Conservation (phyloP, 2,797 vertebrate genomes). For the Austrolebias charrua region DNA sequence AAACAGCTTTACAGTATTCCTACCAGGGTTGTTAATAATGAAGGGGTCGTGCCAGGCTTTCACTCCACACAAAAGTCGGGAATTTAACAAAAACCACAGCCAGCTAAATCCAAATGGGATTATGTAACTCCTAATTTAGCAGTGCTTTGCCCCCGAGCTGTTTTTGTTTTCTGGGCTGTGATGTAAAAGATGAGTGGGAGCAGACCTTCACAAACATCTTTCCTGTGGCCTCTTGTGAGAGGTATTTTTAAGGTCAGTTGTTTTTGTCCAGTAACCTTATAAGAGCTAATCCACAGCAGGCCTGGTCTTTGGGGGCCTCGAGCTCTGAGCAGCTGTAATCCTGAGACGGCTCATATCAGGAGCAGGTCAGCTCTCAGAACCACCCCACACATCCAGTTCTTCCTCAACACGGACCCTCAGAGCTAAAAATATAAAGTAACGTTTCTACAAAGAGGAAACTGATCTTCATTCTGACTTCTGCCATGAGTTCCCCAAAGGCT, state of each 20-base stretch:
- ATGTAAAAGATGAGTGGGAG: conserved; percentile 21
- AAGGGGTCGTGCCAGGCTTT: conserved; percentile 45
- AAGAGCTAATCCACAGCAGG: conserved; percentile 40
- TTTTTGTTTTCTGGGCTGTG: conserved; percentile 15
- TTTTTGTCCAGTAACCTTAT: conserved; percentile 44
- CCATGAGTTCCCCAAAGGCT: not conserved
- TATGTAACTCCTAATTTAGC: conserved; percentile 40
- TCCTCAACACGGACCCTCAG: conserved; percentile 15
- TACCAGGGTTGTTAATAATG: conserved; percentile 50
- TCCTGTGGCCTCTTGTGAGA: conserved; percentile 12
- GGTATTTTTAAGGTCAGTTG: conserved; percentile 8
- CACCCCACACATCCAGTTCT: conserved; percentile 23
- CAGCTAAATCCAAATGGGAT: conserved; percentile 36
- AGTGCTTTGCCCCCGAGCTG: conserved; percentile 5
- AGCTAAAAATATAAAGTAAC: conserved; percentile 31
- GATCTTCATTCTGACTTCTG: conserved; percentile 13
- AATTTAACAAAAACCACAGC: conserved; percentile 43
- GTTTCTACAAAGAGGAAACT: conserved; percentile 14
- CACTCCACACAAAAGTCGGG: conserved; percentile 29
- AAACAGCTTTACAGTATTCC: conserved; percentile 28
- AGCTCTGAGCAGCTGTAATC: conserved; percentile 40
- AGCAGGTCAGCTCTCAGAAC: conserved; percentile 33
- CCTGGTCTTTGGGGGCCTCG: conserved; percentile 30
- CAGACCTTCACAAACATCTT: conserved; percentile 13
- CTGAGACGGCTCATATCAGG: conserved; percentile 53